Evolutionary conservation across 2,113 vertebrate species (phyloP).

Genomic region (Syrrhaptes paradoxus): DNA sequence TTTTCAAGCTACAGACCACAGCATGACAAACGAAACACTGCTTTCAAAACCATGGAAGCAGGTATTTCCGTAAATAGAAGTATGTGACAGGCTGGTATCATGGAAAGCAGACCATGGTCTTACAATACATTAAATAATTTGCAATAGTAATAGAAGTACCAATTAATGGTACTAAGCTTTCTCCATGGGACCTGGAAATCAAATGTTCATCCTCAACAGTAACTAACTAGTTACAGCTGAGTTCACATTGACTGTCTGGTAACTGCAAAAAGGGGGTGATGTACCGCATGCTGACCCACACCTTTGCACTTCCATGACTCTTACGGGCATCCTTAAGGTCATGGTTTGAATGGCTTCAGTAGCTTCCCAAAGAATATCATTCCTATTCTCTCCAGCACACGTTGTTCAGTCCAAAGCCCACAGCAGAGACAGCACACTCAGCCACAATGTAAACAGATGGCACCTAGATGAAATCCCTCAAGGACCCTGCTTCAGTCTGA

Average conservation of each 20-base stretch:
- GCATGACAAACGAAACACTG: not conserved
- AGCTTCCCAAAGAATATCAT: not conserved
- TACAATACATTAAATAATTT: not conserved
- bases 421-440: not conserved
- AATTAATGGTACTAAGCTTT: not conserved
- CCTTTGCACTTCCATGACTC: not conserved
- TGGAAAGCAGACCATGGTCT: not conserved
- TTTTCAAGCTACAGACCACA: not conserved
- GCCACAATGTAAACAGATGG: not conserved
- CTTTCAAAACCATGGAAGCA: not conserved
- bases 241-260: not conserved
- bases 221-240: not conserved
- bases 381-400: not conserved
- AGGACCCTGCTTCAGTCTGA: not conserved
- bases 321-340: not conserved
- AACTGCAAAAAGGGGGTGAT: not conserved
- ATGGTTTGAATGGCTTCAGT: not conserved
- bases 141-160: not conserved
- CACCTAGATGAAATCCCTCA: not conserved
- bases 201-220: not conserved
- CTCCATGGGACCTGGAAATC: not conserved
- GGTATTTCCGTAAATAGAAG: not conserved
- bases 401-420: not conserved
- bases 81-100: not conserved
- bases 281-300: fast-evolving